Evolutionary conservation across 2,888 invertebrate species (phyloP), one percentile per base, ranked within the genome.

Genomic region (Cephus pulcher): DNA sequence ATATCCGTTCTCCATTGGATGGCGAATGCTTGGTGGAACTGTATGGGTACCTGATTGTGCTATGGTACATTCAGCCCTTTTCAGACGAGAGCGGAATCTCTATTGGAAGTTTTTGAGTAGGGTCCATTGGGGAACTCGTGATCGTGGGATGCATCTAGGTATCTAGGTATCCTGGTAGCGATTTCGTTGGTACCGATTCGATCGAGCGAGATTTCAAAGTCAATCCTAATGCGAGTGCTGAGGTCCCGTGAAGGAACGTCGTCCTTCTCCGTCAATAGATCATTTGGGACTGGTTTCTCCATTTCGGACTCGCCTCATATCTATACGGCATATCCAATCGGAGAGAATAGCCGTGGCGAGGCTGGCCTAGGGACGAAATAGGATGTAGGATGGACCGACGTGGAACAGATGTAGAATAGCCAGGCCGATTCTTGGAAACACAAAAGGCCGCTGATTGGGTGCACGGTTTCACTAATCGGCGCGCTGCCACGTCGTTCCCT

Each of bases 311-410:
- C 70, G 71, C 80, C 68, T 79, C 68, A 80, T 83, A 84, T 83
- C 82, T 83, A 79, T 83, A 82, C 77, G 79, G 84, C 84, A 84
- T 84, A 83, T 84, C 84, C 84, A 86, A 84, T 84, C 84, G 85
- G 78, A 81, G 79, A 80, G 83, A 85, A 86, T 82, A 80, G 82
- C 82, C 82, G 82, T 79, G 80, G 81, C 80, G 82, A 82, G 81
- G 79, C 81, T 78, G 82, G 78, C 80, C 78, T 76, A 77, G 73
- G 78, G 78, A 80, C 33, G 78, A 76, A 68, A 33, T 34, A 68
- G 75, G 56, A 40, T 30, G 68, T 34, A 76, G 76, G 76, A 34
- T n/a, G 69, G 70, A 73, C 78, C 56, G 71, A 73, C 75, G 75
- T 75, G 79, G 82, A 82, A 76, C 79, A 79, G 79, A 79, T 79